Percentiles rank a stretch among this genome's conserved stretches.
phyloP scores from a whole-genome alignment of 2,113 vertebrate genomes.

The Litocranius walleri region DNA sequence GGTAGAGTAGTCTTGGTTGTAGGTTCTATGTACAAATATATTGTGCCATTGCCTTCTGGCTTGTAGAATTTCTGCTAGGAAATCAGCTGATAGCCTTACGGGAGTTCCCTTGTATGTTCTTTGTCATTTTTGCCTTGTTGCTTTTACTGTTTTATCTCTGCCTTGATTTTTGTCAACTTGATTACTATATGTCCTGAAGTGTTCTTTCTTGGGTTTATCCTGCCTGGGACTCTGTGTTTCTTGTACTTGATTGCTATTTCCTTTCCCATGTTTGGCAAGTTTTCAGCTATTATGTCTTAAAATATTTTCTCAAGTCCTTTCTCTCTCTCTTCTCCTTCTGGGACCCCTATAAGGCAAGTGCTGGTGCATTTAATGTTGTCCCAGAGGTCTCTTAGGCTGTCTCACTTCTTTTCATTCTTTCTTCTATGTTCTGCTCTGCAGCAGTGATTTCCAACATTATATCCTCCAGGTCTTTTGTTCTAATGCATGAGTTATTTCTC shows the following conservation, averaged over 20 bases:
- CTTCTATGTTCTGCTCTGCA: background rate
- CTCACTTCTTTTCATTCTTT: background rate
- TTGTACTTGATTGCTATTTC: background rate
- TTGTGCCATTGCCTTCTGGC: background rate
- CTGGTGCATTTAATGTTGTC: background rate
- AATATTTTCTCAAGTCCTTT: background rate
- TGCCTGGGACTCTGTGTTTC: background rate
- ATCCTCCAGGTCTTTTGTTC: background rate
- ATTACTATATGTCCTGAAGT: background rate
- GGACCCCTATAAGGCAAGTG: background rate
- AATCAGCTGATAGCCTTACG: background rate
- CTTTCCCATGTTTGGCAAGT: background rate
- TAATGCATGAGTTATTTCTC: background rate
- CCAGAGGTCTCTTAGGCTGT: background rate
- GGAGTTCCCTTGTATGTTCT: background rate
- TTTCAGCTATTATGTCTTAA: background rate
- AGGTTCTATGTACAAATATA: background rate
- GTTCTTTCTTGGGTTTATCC: background rate
- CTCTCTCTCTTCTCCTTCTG: background rate
- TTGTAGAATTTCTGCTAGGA: background rate
- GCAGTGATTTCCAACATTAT: background rate
- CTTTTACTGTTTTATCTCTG: background rate
- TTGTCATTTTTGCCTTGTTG: background rate
- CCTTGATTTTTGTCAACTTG: background rate
- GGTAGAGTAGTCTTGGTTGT: background rate